Evolutionary conservation across 1,140 invertebrate genomes (phyloP).

Genomic region (Harlomillsia oculata): DNA sequence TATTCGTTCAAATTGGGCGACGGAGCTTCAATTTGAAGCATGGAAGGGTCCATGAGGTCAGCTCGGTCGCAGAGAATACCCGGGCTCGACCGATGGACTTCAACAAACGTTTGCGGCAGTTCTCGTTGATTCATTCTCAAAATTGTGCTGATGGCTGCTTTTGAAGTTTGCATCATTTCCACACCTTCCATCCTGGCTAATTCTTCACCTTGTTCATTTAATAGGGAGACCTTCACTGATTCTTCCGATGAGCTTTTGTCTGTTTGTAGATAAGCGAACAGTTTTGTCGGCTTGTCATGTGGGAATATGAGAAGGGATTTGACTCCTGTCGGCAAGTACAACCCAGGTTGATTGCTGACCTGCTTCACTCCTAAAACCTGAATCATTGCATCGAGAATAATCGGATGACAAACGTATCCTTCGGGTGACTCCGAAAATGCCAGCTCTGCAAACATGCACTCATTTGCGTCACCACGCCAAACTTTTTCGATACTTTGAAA

Average conservation of each 20-base stretch:
- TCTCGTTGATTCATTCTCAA: too few relatives aligned
- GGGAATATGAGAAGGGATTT: conserved; percentile 18
- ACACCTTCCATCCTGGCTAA: conserved; percentile 10
- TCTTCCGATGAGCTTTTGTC: too few relatives aligned
- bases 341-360: background rate
- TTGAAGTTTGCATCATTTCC: background rate
- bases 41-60: too few relatives aligned
- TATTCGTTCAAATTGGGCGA: too few relatives aligned
- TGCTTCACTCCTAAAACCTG: conserved; percentile 6
- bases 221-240: background rate
- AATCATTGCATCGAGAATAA: conserved; percentile 20
- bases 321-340: conserved; percentile 5
- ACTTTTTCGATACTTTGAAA: conserved; percentile 9
- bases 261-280: background rate
- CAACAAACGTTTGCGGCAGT: too few relatives aligned
- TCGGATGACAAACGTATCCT: conserved; percentile 18
- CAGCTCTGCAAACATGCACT: background rate
- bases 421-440: background rate
- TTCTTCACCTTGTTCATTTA: conserved; percentile 3
- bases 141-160: too few relatives aligned
- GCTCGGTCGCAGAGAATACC: too few relatives aligned
- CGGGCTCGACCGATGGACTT: too few relatives aligned
- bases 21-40: too few relatives aligned
- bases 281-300: background rate
- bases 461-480: conserved; percentile 3